A percentile compares a stretch with the other conserved stretches of the same genome.
These are phyloP conservation scores for Salticus scenicus DNA, from an alignment of 2,888 invertebrate genomes.

Conservation along the genomic window DNA sequence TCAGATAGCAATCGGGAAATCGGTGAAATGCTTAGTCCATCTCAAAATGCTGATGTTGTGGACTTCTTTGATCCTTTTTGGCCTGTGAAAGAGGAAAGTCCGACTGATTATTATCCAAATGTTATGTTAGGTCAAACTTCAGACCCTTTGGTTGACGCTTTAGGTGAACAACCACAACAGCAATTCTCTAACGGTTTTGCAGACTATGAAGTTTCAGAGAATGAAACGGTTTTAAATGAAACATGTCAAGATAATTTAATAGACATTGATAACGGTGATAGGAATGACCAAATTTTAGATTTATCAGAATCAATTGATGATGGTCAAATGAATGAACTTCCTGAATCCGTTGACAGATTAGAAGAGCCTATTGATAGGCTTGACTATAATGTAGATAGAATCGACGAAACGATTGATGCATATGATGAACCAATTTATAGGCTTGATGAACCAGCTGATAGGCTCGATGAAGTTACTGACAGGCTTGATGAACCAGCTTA, in stretches of 20 bases:
- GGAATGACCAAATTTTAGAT: neutral
- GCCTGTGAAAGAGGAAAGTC: constrained; percentile 69
- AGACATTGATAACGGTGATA: neutral
- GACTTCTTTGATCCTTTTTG: constrained; percentile 69
- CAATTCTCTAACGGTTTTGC: constrained; percentile 46
- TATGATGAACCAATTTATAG: neutral
- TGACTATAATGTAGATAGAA: neutral
- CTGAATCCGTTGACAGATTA: neutral
- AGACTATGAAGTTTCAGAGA: constrained; percentile 43
- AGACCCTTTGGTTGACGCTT: constrained; percentile 39
- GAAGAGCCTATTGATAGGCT: neutral
- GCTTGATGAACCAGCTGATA: neutral
- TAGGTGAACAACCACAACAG: constrained; percentile 35
- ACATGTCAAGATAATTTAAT: constrained; percentile 23
- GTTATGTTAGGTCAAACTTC: constrained; percentile 61
- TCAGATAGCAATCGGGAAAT: constrained; percentile 62
- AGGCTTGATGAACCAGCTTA: neutral
- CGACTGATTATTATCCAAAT: constrained; percentile 67
- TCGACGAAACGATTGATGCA: neutral
- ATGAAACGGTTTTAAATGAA: constrained; percentile 19
- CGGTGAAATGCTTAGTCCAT: constrained; percentile 59
- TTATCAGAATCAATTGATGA: neutral
- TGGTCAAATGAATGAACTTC: neutral
- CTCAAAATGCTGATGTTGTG: constrained; percentile 62
- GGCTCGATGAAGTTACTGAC: constrained; percentile 1